Evolutionary conservation across 2,113 vertebrate genomes (phyloP).

Genomic region (Festucalex cinctus): DNA sequence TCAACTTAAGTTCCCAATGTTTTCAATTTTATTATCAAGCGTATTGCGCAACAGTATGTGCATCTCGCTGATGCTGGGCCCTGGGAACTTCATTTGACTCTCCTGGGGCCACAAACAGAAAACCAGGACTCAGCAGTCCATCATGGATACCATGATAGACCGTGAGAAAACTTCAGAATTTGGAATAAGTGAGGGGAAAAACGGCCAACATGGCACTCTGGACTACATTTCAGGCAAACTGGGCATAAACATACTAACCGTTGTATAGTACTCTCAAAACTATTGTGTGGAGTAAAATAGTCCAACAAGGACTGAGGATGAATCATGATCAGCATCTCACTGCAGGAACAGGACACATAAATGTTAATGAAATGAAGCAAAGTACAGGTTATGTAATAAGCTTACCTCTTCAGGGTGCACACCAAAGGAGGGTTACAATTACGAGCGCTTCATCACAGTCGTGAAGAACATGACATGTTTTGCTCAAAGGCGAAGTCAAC

Average conservation of each 20-base stretch:
- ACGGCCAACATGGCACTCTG: too few species aligned
- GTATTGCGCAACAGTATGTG: too few species aligned
- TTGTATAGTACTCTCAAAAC: background rate
- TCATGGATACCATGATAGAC: too few species aligned
- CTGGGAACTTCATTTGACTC: background rate
- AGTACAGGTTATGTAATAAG: slow-evolving; percentile 19
- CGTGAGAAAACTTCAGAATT: too few species aligned
- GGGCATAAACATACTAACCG: too few species aligned
- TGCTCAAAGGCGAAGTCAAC: too few species aligned
- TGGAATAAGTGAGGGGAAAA: too few species aligned
- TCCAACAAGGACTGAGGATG: background rate
- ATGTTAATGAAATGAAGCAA: background rate
- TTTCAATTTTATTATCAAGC: background rate
- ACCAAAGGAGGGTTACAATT: slow-evolving; percentile 18
- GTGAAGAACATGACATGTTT: background rate
- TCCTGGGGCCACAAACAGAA: too few species aligned
- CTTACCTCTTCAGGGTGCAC: slow-evolving; percentile 35
- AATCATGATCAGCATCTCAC: background rate
- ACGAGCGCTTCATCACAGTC: slow-evolving; percentile 44
- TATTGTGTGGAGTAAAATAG: background rate
- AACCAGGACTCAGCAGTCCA: too few species aligned
- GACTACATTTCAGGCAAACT: too few species aligned
- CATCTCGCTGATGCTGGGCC: too few species aligned
- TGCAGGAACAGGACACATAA: background rate
- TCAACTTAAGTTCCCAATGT: background rate